Conservation (phyloP, 2,888 invertebrate genomes). For the Gonocerus acuteangulatus region DNA sequence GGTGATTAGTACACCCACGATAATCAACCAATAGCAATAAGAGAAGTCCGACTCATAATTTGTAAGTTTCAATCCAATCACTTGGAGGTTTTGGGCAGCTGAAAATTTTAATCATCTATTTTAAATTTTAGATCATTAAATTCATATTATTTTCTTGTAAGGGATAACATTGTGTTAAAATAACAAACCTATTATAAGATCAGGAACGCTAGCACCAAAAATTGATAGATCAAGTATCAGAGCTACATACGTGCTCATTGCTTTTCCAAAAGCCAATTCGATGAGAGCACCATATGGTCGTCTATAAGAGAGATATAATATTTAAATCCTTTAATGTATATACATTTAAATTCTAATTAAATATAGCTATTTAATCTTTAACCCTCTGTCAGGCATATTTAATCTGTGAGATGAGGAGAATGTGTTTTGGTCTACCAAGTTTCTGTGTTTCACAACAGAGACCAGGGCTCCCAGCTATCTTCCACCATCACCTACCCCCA, state of each 20-base stretch:
- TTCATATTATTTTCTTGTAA: no score
- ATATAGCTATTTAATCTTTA: conserved; percentile 1
- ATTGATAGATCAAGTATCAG: conserved; percentile 65
- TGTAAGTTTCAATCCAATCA: conserved; percentile 65
- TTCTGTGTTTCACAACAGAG: no score
- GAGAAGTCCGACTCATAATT: conserved; percentile 57
- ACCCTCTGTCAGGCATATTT: no score
- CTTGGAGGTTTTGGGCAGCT: conserved; percentile 72
- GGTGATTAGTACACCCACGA: conserved; percentile 64
- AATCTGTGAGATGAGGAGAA: no score
- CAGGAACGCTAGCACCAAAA: conserved; percentile 71
- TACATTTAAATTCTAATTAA: not conserved
- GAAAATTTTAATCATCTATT: conserved; percentile 34
- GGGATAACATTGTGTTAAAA: no score
- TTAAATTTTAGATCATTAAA: not conserved
- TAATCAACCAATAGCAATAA: conserved; percentile 74
- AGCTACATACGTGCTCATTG: conserved; percentile 55
- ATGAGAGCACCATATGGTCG: conserved; percentile 80
- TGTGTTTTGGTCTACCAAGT: conserved; percentile 8
- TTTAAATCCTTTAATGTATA: not conserved
- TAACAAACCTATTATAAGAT: conserved; percentile 65
- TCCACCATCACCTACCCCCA: no score
- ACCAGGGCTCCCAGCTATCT: not conserved
- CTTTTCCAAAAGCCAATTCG: conserved; percentile 64
- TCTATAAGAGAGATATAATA: conserved; percentile 50